Evolutionary conservation across 2,113 vertebrate species (phyloP), one percentile per base, ranked within the genome.

Genomic region (Percina caprodes): DNA sequence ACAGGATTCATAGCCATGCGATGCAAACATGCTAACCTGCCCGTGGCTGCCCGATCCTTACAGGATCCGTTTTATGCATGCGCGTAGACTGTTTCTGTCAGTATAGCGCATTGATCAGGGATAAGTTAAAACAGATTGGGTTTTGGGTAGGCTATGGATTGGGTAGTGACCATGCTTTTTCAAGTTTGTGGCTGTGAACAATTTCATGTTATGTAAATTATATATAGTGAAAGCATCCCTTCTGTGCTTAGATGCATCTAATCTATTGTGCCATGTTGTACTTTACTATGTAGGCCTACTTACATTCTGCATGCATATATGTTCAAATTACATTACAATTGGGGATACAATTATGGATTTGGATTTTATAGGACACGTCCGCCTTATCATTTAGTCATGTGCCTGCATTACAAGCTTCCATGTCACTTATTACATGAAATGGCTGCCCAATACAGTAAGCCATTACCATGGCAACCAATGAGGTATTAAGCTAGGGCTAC

Each of bases 391-490:
- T 65, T 72, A 73, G 30, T 82, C 56, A 67, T 24, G 26, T 26
- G 18, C n/a, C 63, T 42, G 56, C 30, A 14, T 39, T 26, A 62
- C 46, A 51, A 5, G 15, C 54, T 56, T 76, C 60, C 23, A 3
- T 62, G n/a, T 51, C 77, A 54, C 54, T 67, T 70, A 51, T 69
- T 23, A 49, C 72, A 82, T 69, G 21, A 78, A 86, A 81, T 10
- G 11, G 61, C 56, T 82, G 55, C 72, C 73, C 21, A 21, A 12
- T 10, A 33, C 35, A 12, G 48, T n/a, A 51, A 86, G 62, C 62
- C 19, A 55, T 86, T 75, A 82, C 79, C 83, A 63, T 82, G 54
- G 66, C 77, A 87, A 76, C 82, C 52, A n/a, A 16, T 23, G 55
- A 39, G 30, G 26, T 72, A 60, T 69, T 13, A 54, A 82, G 70